These are phyloP conservation scores for Esox masquinongy DNA, from an alignment of 2,797 vertebrate genomes.

Conservation along the genomic window DNA sequence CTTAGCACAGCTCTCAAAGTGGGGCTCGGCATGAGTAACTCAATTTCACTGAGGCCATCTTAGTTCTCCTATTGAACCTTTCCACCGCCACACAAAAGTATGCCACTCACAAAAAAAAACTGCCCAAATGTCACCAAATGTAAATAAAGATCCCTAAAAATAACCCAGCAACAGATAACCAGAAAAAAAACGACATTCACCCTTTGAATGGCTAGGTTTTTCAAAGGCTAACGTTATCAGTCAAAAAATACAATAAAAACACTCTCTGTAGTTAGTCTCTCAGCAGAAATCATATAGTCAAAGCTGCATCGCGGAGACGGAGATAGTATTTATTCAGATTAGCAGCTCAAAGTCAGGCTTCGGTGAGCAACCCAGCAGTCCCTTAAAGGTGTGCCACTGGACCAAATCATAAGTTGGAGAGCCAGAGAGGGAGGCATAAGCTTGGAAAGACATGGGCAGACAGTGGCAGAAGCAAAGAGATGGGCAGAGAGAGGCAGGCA, in stretches of 20 bases:
- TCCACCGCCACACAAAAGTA: not conserved
- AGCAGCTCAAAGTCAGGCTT: slow-evolving; percentile 20
- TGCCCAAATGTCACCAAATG: slow-evolving; percentile 1
- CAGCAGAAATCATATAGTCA: not conserved
- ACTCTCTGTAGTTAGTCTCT: not conserved
- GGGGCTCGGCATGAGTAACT: not conserved
- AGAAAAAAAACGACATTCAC: not conserved
- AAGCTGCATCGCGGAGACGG: not conserved
- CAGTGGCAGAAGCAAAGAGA: not conserved
- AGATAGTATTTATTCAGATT: slow-evolving; percentile 29
- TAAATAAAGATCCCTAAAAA: not conserved
- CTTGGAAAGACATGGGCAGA: not conserved
- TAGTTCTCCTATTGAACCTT: slow-evolving; percentile 28
- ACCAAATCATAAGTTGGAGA: not conserved
- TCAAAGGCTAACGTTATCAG: not conserved
- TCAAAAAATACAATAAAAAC: not conserved
- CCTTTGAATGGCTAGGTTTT: not conserved
- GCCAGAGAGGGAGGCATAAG: not conserved
- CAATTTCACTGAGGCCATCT: slow-evolving; percentile 6
- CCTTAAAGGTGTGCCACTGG: slow-evolving; percentile 18
- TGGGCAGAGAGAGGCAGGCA: not conserved
- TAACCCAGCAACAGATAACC: not conserved
- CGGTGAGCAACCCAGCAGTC: slow-evolving; percentile 10
- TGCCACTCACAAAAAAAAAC: no score
- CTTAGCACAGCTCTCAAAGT: slow-evolving; percentile 12